phyloP scores from a whole-genome alignment of 1,140 invertebrate species.

The Meloidogyne exigua region DNA sequence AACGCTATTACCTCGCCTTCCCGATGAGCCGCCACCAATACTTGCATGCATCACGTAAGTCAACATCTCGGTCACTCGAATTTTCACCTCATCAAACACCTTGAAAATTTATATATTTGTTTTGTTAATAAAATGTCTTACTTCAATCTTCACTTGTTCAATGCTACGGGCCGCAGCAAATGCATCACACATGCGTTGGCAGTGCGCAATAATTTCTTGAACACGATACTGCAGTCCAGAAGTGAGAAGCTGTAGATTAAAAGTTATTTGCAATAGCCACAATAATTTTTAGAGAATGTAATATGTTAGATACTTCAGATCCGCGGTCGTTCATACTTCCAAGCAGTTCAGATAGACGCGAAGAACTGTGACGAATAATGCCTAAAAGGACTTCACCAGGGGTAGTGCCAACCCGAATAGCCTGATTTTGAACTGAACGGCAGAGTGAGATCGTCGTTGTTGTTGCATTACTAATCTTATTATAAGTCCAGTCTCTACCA shows the following conservation, averaged over 20 bases:
- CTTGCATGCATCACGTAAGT: neutral
- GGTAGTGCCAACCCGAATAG: slow-evolving; percentile 7
- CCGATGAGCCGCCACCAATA: neutral
- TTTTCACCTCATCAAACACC: neutral
- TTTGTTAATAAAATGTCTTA: neutral
- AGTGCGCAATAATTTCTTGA: neutral
- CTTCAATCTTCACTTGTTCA: slow-evolving; percentile 18
- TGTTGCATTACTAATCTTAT: slow-evolving; percentile 30
- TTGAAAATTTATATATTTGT: neutral
- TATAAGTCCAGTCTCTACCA: slow-evolving; percentile 33
- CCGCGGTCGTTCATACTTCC: slow-evolving; percentile 13
- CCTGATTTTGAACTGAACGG: slow-evolving; percentile 30
- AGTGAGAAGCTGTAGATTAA: slow-evolving; percentile 11
- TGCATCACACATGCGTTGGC: slow-evolving; percentile 8
- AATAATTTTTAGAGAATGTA: neutral
- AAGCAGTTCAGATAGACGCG: slow-evolving; percentile 27
- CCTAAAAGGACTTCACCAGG: slow-evolving; percentile 34
- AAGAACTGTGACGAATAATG: slow-evolving; percentile 28
- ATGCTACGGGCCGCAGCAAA: slow-evolving; percentile 14
- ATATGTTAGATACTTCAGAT: neutral
- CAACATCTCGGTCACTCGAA: neutral
- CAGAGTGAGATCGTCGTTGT: slow-evolving; percentile 27
- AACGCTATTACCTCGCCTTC: neutral
- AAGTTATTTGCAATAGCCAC: too few relatives aligned
- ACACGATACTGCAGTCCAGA: slow-evolving; percentile 16